Base-by-base conservation (phyloP, 1,140 invertebrate species). In the Saccostrea cuccullata region DNA sequence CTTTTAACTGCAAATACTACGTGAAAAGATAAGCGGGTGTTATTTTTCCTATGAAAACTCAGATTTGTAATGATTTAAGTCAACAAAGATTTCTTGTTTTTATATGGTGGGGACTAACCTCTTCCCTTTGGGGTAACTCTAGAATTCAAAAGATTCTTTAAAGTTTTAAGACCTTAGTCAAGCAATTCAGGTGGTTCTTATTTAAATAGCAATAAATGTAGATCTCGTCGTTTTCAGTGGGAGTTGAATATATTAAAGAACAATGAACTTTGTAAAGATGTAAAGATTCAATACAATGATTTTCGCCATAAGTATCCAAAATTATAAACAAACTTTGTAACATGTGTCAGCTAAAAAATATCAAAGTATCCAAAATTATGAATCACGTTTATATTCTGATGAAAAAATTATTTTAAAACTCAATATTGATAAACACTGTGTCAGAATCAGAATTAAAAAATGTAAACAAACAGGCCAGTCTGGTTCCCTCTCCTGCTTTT, bases 41-140 rank as follows among this genome's bases (percentile, higher is more conserved):
- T 77, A 77, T 77, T 77, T 77, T 77, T 15, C 30, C 23, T 77
- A 26, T 77, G 23, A 77, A 77, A 30, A 26, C 15, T 77, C 70
- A 77, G 70, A 36, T 77, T 77, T 77, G 6, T 77, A 77, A 77
- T 77, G 70, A 77, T 36, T 77, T 77, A 30, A 77, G 30, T 77
- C 36, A 77, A 77, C 26, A 26, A 12, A 26, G 23, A 77, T 36
- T 15, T 30, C 26, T 77, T 77, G 11, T 77, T 77, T 30, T 77
- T 26, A 77, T 11, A 77, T 17, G 13, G 13, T 77, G 12, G 70
- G 70, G 15, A 77, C 70, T 77, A 13, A 30, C 70, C 70, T 30
- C 26, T 30, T 4, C 15, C 30, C 30, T 36, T 30, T 11, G 5
- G 30, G 26, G 23, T 30, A 77, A 36, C 15, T 77, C 70, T 36